A percentile compares a stretch with the other conserved stretches of the same genome.
These are phyloP conservation scores for Chironomus riparius DNA, from an alignment of 2,888 invertebrate species.

Conservation along the genomic window DNA sequence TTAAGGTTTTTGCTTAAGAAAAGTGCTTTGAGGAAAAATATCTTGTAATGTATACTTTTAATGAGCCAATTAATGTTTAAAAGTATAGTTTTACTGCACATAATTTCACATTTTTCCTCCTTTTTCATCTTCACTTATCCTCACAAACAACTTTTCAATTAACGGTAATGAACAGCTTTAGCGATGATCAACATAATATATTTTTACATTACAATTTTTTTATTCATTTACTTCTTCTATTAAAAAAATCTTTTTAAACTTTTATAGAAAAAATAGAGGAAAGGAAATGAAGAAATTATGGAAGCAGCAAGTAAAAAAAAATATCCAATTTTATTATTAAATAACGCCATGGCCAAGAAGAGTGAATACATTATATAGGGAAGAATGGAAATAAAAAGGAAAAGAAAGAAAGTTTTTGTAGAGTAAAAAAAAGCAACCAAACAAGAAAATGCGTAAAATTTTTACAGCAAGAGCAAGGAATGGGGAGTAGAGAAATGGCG, in stretches of 20 bases:
- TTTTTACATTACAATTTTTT: constrained; percentile 9
- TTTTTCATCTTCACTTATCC: not conserved
- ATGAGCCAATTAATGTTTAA: constrained; percentile 1
- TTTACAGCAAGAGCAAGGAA: not conserved
- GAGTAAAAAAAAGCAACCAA: not conserved
- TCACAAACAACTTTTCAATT: constrained; percentile 8
- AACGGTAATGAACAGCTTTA: constrained; percentile 6
- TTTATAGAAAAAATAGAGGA: not conserved
- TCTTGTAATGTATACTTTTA: not conserved
- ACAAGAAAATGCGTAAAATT: not conserved
- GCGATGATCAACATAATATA: constrained; percentile 17
- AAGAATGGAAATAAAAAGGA: not conserved
- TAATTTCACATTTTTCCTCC: not conserved
- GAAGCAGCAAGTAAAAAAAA: not conserved
- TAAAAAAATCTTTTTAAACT: not conserved
- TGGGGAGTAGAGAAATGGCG: too few species aligned
- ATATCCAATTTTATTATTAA: too few species aligned
- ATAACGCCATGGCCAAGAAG: not conserved
- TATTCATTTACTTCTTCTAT: not conserved
- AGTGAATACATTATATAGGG: not conserved
- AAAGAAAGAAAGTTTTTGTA: not conserved
- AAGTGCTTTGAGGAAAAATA: not conserved
- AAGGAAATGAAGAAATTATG: not conserved
- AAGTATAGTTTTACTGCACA: not conserved
- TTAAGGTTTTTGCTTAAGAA: not conserved